Percentiles rank a stretch among this genome's conserved stretches.
phyloP scores from a whole-genome alignment of 2,113 vertebrate species.

The Dasyornis broadbenti region DNA sequence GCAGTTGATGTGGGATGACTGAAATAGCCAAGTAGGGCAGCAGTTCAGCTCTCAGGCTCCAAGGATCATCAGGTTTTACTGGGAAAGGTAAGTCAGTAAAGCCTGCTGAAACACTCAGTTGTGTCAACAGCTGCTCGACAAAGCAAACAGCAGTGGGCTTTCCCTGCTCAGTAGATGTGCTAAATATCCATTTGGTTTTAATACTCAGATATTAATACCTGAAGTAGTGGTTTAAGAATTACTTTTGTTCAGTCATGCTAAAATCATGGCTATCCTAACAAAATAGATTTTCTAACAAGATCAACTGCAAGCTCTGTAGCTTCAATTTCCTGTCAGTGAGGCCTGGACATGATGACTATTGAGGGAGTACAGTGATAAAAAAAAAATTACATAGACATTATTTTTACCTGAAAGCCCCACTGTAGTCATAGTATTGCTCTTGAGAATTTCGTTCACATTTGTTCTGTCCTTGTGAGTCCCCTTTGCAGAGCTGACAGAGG shows the following conservation, averaged over 20 bases:
- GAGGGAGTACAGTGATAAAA: not conserved
- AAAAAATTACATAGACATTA: not conserved
- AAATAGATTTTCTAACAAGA: not conserved
- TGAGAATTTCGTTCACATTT: slow-evolving; percentile 70
- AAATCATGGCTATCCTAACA: not conserved
- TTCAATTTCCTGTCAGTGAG: not conserved
- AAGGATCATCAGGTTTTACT: not conserved
- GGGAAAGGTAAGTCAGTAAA: not conserved
- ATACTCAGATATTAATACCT: not conserved
- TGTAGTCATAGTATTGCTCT: slow-evolving; percentile 85
- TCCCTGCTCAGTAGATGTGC: not conserved
- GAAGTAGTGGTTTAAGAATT: not conserved
- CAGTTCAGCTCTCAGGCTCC: not conserved
- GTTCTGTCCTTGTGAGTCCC: slow-evolving; percentile 61
- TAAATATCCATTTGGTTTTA: not conserved
- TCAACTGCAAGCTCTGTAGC: not conserved
- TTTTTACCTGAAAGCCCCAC: slow-evolving; percentile 90
- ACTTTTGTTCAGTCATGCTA: not conserved
- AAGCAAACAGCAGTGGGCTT: not conserved
- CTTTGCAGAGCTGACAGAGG: slow-evolving; percentile 85
- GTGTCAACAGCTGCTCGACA: not conserved
- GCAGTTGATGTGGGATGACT: not conserved
- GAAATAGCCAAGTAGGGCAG: not conserved
- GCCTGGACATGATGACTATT: not conserved
- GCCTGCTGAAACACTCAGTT: not conserved